Conservation (phyloP, 2,113 vertebrate species). For the Macrotis lagotis region DNA sequence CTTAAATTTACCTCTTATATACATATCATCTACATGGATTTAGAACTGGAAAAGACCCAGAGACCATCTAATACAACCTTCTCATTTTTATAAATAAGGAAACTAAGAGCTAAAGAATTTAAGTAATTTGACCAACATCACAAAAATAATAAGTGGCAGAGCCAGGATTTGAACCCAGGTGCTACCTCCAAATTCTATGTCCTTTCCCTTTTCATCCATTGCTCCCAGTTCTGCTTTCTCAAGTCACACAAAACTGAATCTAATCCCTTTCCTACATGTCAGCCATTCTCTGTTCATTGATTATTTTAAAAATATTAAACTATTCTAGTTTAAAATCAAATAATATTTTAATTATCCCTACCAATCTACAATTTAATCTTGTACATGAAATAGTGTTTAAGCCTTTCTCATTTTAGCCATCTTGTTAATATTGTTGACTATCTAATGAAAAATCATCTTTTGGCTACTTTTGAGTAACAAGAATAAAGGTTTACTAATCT, state of each 20-base stretch:
- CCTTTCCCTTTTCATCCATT: neutral
- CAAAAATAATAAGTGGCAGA: neutral
- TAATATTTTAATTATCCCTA: neutral
- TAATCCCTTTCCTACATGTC: neutral
- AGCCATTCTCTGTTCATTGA: neutral
- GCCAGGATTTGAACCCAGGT: neutral
- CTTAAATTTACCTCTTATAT: neutral
- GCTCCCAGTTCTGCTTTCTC: neutral
- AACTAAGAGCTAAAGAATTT: neutral
- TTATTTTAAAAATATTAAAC: neutral
- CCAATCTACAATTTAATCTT: neutral
- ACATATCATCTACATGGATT: neutral
- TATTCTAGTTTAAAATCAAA: constrained; percentile 51
- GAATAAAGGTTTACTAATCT: neutral
- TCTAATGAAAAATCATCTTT: neutral
- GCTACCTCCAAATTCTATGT: neutral
- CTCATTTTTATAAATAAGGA: neutral
- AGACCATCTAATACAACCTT: neutral
- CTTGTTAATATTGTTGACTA: neutral
- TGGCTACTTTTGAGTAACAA: neutral
- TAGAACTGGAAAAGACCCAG: neutral
- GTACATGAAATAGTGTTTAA: neutral
- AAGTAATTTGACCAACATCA: neutral
- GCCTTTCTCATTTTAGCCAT: neutral
- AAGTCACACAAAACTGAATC: neutral